phyloP scores from a whole-genome alignment of 2,888 invertebrate species.

The Zygogramma bicolorata region DNA sequence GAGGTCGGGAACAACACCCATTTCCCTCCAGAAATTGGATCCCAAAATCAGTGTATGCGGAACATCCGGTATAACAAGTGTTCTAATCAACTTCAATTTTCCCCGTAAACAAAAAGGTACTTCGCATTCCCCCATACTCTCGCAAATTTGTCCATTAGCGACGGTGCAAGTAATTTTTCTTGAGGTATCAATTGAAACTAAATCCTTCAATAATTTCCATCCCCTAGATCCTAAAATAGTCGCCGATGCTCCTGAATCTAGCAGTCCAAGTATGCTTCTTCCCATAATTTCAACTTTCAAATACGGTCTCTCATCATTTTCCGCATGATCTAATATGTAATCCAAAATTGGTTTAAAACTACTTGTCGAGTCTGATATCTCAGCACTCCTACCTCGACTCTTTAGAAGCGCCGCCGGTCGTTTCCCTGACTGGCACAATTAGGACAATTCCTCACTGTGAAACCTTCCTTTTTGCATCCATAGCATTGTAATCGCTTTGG shows the following conservation, averaged over 20 bases:
- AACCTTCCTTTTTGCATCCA: too few species aligned
- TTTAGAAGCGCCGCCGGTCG: too few species aligned
- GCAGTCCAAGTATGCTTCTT: slow-evolving; percentile 11
- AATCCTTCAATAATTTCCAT: slow-evolving; percentile 23
- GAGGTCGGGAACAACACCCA: slow-evolving; percentile 9
- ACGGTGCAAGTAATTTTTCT: slow-evolving; percentile 20
- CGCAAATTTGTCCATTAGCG: slow-evolving; percentile 30
- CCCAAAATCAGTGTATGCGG: slow-evolving; percentile 20
- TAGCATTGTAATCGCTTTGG: too few species aligned
- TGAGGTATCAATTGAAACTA: slow-evolving; percentile 20
- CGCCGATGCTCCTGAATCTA: slow-evolving; percentile 34
- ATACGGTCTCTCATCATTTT: too few species aligned
- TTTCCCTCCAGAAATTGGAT: not conserved
- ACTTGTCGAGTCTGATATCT: too few species aligned
- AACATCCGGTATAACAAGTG: slow-evolving; percentile 23
- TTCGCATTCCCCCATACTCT: slow-evolving; percentile 21
- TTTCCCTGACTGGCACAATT: too few species aligned
- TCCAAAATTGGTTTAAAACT: too few species aligned
- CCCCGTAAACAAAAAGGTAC: slow-evolving; percentile 27
- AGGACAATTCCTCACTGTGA: too few species aligned
- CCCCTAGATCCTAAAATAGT: slow-evolving; percentile 30
- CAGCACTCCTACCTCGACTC: too few species aligned
- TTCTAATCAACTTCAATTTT: slow-evolving; percentile 10
- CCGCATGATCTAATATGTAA: too few species aligned
- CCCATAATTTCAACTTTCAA: too few species aligned